phyloP scores from a whole-genome alignment of 1,140 invertebrate species.

The Halesus radiatus region DNA sequence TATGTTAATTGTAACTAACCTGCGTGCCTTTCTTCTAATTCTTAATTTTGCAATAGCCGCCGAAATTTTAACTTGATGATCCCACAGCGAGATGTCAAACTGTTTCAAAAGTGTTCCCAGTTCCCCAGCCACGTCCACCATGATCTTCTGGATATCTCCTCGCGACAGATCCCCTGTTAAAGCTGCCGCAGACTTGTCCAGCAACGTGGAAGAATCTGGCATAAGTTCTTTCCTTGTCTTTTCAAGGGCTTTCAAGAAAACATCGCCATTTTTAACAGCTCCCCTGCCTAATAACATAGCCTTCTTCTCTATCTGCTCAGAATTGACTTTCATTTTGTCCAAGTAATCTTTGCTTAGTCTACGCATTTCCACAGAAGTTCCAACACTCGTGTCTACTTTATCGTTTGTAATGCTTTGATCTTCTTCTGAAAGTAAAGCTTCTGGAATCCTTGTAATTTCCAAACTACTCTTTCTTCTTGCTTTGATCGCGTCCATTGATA shows the following conservation, averaged over 20 bases:
- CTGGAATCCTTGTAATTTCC: neutral
- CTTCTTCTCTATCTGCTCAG: too few species aligned
- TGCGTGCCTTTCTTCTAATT: slow-evolving; percentile 78
- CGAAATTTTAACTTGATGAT: slow-evolving; percentile 75
- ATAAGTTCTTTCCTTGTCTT: neutral
- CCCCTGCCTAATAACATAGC: too few species aligned
- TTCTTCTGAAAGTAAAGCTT: neutral
- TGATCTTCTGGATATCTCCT: slow-evolving; percentile 48
- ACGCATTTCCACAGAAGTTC: neutral
- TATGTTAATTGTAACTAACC: slow-evolving; percentile 58
- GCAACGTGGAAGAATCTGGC: neutral
- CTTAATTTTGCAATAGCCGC: slow-evolving; percentile 79
- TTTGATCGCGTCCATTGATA: slow-evolving; percentile 50
- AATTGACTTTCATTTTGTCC: neutral
- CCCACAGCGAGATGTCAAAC: slow-evolving; percentile 75
- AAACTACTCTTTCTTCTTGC: slow-evolving; percentile 38
- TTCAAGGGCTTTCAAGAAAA: neutral
- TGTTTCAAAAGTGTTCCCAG: slow-evolving; percentile 51
- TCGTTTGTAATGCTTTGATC: neutral
- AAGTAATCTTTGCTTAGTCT: neutral
- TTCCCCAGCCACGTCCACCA: slow-evolving; percentile 49
- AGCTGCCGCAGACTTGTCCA: neutral
- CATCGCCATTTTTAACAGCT: neutral
- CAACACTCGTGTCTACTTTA: neutral
- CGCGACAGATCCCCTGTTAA: slow-evolving; percentile 28